These are phyloP conservation scores for Dendrolimus punctatus DNA, from an alignment of 1,140 invertebrate species.

Conservation along the genomic window DNA sequence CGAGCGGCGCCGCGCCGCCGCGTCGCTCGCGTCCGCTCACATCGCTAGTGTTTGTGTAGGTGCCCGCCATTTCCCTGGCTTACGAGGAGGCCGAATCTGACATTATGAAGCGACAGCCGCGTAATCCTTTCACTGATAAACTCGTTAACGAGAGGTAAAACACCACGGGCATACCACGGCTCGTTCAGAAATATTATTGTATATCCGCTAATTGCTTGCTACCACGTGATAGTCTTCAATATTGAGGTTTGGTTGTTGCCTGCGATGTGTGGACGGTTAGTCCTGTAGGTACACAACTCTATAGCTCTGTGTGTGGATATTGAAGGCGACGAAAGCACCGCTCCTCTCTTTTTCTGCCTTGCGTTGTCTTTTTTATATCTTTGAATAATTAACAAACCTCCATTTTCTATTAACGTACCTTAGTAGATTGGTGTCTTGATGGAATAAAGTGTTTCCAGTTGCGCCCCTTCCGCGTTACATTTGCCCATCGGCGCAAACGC, in stretches of 20 bases:
- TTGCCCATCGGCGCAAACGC: slow-evolving; percentile 29
- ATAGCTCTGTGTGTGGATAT: slow-evolving; percentile 44
- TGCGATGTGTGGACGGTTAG: slow-evolving; percentile 44
- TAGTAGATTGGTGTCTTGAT: slow-evolving; percentile 54
- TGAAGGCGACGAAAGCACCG: slow-evolving; percentile 63
- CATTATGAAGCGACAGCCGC: slow-evolving; percentile 99
- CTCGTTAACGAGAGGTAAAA: slow-evolving; percentile 98
- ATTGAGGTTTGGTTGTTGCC: slow-evolving; percentile 65
- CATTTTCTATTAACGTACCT: slow-evolving; percentile 37
- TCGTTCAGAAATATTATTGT: slow-evolving; percentile 61
- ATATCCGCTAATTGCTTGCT: slow-evolving; percentile 64
- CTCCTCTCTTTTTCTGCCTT: slow-evolving; percentile 52
- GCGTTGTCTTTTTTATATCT: slow-evolving; percentile 56
- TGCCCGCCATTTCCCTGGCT: slow-evolving; percentile 99
- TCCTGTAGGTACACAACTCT: slow-evolving; percentile 39
- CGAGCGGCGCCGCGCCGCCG: slow-evolving; percentile 17
- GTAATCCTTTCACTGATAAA: slow-evolving; percentile 97
- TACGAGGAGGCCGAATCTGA: slow-evolving; percentile 99
- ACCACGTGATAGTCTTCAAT: slow-evolving; percentile 65
- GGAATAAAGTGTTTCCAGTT: slow-evolving; percentile 46
- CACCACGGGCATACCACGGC: slow-evolving; percentile 41
- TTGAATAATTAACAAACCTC: slow-evolving; percentile 47
- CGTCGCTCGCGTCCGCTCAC: slow-evolving; percentile 39
- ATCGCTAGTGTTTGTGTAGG: slow-evolving; percentile 79
- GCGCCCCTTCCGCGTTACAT: slow-evolving; percentile 1